Evolutionary conservation across 1,140 invertebrate species (phyloP).

Genomic region (Conus ventricosus): DNA sequence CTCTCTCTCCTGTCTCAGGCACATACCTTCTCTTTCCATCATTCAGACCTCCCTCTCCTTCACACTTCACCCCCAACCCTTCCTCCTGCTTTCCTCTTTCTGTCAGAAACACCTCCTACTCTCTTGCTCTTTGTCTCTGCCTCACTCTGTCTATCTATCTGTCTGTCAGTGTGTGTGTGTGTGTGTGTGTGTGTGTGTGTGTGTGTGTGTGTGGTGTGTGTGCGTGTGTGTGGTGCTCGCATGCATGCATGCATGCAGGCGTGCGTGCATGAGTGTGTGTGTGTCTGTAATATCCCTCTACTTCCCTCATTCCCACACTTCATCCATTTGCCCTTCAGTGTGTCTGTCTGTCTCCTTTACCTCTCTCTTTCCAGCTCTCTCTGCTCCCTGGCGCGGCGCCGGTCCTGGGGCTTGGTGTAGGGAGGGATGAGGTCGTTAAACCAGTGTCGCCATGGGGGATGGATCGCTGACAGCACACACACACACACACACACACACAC

Average conservation of each 20-base stretch:
- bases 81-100: background rate
- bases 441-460: constrained; percentile 72
- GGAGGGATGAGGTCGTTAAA: constrained; percentile 69
- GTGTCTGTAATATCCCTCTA: background rate
- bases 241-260: background rate
- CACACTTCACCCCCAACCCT: background rate
- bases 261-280: background rate
- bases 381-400: constrained; percentile 66
- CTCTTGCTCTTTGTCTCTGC: too few relatives aligned
- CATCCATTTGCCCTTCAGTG: too few relatives aligned
- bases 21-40: background rate
- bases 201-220: too few relatives aligned
- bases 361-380: constrained; percentile 71
- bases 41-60: background rate
- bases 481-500: background rate
- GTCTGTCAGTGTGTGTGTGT: background rate
- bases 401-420: constrained; percentile 66
- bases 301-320: background rate
- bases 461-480: constrained; percentile 50
- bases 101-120: background rate
- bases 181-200: too few relatives aligned
- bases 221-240: background rate
- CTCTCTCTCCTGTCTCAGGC: background rate
- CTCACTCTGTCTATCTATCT: too few relatives aligned
- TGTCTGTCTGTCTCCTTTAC: constrained; percentile 30